Evolutionary conservation across 2,888 invertebrate species (phyloP), one percentile per base, ranked within the genome.

Genomic region (Monochamus alternatus): DNA sequence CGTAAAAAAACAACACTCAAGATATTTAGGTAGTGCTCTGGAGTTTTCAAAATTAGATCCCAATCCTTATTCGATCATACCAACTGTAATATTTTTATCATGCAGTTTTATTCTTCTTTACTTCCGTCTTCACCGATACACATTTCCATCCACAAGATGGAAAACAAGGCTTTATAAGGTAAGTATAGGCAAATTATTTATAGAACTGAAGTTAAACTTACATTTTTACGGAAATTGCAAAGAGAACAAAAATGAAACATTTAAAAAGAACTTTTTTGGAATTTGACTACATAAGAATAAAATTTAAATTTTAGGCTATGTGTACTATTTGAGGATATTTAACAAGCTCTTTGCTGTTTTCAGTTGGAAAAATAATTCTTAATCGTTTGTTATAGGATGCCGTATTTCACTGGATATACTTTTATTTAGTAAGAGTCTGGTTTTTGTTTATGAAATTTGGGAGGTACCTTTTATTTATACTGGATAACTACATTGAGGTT

Each of bases 341-440:
- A 22, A 22, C 22, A 22, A 22, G 22, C 22, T 22, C 22, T 22
- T 22, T 22, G 22, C 22, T 1, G 22, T 22, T 22, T 22, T 22
- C 22, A 22, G 22, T 22, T 22, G 22, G 22, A 38, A 38, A 38
- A 38, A 7, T 38, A 38, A 38, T 38, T 8, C 47, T 9, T 43
- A 12, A 47, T 69, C 52, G 59, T 72, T 67, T 52, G 51, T 78
- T 84, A 80, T 75, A 87, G 87, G 85, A 86, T 72, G 65, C 86
- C 7, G 80, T 85, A 14, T 86, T 87, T 71, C 88, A 88, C 68
- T 88, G 87, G 86, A 81, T 84, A 4, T 87, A 83, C 72, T 87
- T 87, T 77, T 87, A 87, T 66, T 76, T 84, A 3, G 81, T 83
- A 47, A 77, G 87, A 76, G 73, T 87, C 59, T 88, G 88, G 88